Evolutionary conservation across 2,797 vertebrate species (phyloP).

Genomic region (Pangasius djambal): DNA sequence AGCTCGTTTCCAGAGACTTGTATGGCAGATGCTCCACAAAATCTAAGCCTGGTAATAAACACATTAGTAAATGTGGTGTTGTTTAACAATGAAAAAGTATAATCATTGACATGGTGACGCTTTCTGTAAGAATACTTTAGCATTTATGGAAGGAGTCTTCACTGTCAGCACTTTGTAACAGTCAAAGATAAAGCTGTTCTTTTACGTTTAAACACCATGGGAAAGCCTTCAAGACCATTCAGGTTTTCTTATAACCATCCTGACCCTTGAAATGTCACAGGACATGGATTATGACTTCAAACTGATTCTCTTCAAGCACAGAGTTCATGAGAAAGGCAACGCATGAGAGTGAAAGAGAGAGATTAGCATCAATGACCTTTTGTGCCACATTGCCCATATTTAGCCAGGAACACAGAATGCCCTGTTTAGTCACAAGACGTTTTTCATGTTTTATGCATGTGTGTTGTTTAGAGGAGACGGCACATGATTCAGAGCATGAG

Average conservation of each 20-base stretch:
- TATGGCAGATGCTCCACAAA: background rate
- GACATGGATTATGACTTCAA: conserved; percentile 10
- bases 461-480: background rate
- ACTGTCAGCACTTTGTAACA: background rate
- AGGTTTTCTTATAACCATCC: background rate
- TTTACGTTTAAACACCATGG: background rate
- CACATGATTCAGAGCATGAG: conserved; percentile 46
- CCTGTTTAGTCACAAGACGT: background rate
- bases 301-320: conserved; percentile 1
- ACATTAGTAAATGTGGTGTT: background rate
- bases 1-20: background rate
- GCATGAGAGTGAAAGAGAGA: background rate
- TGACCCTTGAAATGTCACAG: conserved; percentile 23
- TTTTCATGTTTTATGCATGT: background rate
- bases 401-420: background rate
- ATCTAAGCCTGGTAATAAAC: background rate
- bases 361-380: conserved; percentile 23
- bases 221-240: background rate
- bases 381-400: background rate
- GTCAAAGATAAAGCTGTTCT: background rate
- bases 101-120: background rate
- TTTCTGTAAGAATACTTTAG: too few species aligned
- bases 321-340: conserved; percentile 40
- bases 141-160: background rate
- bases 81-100: background rate